Evolutionary conservation across 2,888 invertebrate species (phyloP).

Genomic region (Pristionchus japonicus): DNA sequence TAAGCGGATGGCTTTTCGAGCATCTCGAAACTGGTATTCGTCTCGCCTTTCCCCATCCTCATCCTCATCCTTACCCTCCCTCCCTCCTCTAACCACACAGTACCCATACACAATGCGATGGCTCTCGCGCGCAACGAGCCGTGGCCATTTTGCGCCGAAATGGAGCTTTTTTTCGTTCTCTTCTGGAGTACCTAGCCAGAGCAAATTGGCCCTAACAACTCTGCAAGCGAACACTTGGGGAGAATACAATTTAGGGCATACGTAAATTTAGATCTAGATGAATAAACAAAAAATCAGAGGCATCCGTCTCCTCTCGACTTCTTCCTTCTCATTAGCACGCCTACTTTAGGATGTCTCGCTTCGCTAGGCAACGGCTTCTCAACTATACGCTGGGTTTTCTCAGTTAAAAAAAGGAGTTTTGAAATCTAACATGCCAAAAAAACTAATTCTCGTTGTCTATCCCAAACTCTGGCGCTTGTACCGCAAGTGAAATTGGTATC

Average conservation of each 20-base stretch:
- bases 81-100: conserved; percentile 34
- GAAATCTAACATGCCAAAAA: no score
- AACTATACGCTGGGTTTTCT: no score
- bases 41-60: neutral
- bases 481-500: no score
- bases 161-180: neutral
- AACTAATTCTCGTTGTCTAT: no score
- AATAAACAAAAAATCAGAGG: neutral
- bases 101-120: neutral
- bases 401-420: no score
- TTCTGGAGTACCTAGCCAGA: no score
- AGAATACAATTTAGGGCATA: neutral
- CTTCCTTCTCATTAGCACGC: neutral
- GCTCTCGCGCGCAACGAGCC: neutral
- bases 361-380: no score
- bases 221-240: neutral
- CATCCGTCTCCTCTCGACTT: neutral
- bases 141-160: neutral
- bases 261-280: neutral
- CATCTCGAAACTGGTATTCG: conserved; percentile 15
- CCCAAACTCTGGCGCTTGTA: no score
- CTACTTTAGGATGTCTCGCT: no score
- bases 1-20: neutral
- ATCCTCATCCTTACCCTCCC: neutral
- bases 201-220: neutral